These are phyloP conservation scores for Rhopalosiphum maidis DNA, from an alignment of 1,140 invertebrate species.

Conservation along the genomic window DNA sequence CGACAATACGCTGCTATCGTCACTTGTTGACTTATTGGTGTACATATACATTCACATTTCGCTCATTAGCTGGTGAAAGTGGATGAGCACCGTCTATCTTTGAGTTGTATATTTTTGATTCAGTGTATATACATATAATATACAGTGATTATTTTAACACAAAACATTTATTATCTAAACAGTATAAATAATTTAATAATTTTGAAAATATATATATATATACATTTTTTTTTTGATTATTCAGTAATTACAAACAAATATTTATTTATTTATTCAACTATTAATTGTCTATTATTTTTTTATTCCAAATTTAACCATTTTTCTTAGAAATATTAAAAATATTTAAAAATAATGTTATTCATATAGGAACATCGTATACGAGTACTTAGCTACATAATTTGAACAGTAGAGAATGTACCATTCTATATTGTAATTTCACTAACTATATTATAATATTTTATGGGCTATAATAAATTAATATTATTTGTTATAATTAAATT, in stretches of 20 bases:
- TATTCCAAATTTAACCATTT: no score
- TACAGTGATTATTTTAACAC: neutral
- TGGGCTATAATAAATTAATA: neutral
- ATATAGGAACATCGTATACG: neutral
- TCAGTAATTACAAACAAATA: neutral
- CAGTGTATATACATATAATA: neutral
- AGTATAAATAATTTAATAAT: neutral
- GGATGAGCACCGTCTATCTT: neutral
- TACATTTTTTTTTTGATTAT: neutral
- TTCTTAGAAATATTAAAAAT: neutral
- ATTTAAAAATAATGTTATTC: neutral
- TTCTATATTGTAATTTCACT: neutral
- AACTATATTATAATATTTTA: neutral
- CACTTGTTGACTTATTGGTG: constrained; percentile 31
- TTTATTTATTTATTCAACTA: no score
- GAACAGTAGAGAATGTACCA: neutral
- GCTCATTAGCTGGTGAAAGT: neutral
- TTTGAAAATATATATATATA: neutral
- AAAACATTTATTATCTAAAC: neutral
- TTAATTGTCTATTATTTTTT: no score
- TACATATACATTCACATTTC: neutral
- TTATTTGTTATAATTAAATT: neutral
- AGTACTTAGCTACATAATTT: neutral
- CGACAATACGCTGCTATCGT: neutral
- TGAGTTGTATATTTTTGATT: neutral